phyloP scores from a whole-genome alignment of 2,797 vertebrate species.

The Ceryle rudis region DNA sequence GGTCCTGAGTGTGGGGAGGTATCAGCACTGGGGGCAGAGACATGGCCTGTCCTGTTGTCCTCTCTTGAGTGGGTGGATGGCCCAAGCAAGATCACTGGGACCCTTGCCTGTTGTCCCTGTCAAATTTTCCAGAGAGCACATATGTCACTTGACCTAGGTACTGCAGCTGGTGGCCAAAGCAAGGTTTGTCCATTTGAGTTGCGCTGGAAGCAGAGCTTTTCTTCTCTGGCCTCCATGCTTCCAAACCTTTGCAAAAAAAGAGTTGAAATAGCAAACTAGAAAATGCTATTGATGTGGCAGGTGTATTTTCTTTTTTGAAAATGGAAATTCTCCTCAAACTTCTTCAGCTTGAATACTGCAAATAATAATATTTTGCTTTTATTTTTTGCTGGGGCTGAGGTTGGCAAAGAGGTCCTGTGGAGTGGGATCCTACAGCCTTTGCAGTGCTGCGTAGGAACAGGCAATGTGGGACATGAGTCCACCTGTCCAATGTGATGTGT shows the following conservation, averaged over 20 bases:
- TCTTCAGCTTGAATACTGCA: not conserved
- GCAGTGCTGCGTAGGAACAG: not conserved
- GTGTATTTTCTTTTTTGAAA: not conserved
- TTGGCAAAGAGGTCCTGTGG: not conserved
- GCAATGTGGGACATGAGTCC: not conserved
- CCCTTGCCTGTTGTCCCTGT: fast-evolving
- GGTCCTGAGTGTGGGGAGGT: not conserved
- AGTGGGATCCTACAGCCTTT: not conserved
- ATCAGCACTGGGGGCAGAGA: fast-evolving
- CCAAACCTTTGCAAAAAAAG: not conserved
- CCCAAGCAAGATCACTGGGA: not conserved
- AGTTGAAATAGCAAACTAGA: not conserved
- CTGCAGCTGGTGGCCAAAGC: not conserved
- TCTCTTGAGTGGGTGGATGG: not conserved
- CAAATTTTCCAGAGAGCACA: not conserved
- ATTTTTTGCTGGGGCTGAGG: not conserved
- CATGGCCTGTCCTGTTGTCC: not conserved
- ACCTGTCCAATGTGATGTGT: fast-evolving
- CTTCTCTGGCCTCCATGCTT: not conserved
- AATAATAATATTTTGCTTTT: not conserved
- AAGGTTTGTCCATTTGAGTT: not conserved
- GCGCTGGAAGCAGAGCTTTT: not conserved
- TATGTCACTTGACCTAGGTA: not conserved
- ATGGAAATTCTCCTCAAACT: not conserved
- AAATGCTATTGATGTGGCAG: not conserved